Conservation (phyloP, 1,140 invertebrate species). For the Aphelinus atriplicis region DNA sequence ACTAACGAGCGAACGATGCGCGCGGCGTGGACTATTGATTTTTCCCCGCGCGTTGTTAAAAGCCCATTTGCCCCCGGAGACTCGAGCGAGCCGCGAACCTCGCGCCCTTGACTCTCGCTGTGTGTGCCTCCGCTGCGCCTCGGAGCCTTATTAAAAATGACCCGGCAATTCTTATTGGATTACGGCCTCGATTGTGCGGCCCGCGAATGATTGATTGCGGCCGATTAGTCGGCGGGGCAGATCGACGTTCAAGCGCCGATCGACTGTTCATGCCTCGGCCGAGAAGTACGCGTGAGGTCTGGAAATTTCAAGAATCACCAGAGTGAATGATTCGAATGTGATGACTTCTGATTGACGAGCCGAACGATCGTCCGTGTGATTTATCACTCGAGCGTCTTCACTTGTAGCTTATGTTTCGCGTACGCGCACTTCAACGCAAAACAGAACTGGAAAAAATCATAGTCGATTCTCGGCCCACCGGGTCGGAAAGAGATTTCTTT, state of each 20-base stretch:
- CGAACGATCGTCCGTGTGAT: background rate
- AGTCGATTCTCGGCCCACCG: no score
- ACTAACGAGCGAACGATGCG: constrained; percentile 29
- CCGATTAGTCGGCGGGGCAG: background rate
- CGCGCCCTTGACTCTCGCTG: background rate
- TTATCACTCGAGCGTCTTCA: background rate
- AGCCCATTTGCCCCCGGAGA: constrained; percentile 47
- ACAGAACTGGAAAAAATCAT: no score
- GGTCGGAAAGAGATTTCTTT: no score
- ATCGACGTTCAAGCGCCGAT: constrained; percentile 4
- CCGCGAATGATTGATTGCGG: background rate
- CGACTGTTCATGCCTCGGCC: background rate
- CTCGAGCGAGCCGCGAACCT: background rate
- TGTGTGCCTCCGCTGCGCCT: background rate
- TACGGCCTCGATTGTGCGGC: background rate
- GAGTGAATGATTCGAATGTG: no score
- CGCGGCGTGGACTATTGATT: constrained; percentile 49
- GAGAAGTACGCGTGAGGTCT: background rate
- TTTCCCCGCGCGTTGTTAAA: constrained; percentile 53
- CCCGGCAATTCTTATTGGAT: constrained; percentile 5
- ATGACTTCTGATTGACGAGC: no score
- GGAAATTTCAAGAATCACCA: no score
- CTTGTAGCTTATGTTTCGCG: no score
- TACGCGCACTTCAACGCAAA: no score
- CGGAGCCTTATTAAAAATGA: constrained; percentile 24